These are phyloP conservation scores for Dipus sagitta DNA, from an alignment of 2,797 vertebrate genomes.

Conservation along the genomic window DNA sequence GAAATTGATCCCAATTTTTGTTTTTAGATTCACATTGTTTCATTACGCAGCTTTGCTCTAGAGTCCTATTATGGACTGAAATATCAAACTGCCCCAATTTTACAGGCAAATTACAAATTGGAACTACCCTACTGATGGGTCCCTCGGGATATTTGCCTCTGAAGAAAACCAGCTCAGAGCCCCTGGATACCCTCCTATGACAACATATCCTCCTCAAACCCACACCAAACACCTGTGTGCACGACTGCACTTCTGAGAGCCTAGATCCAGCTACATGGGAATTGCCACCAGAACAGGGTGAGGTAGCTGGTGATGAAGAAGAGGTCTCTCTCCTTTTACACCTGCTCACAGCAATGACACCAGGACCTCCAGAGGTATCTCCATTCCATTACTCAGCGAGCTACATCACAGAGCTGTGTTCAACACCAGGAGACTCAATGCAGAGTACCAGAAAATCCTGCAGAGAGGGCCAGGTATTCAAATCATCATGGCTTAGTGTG, in stretches of 20 bases:
- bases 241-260: conserved; percentile 65
- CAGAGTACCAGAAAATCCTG: conserved; percentile 76
- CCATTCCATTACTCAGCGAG: conserved; percentile 73
- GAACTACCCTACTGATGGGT: conserved; percentile 80
- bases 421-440: conserved; percentile 63
- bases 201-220: conserved; percentile 67
- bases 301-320: conserved; percentile 76
- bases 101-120: conserved; percentile 69
- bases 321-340: conserved; percentile 59
- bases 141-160: conserved; percentile 75
- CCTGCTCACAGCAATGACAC: conserved; percentile 14
- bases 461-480: conserved; percentile 72
- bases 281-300: conserved; percentile 75
- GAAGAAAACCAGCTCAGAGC: conserved; percentile 77
- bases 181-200: conserved; percentile 69
- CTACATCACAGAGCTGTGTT: conserved; percentile 66
- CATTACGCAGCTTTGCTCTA: conserved; percentile 75
- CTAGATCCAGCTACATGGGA: conserved; percentile 70
- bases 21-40: conserved; percentile 64
- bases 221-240: conserved; percentile 47
- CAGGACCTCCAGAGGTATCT: conserved; percentile 63
- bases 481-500: conserved; percentile 81
- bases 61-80: conserved; percentile 72
- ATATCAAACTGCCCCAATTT: conserved; percentile 64
- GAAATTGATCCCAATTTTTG: neutral